Conservation (phyloP, 2,888 invertebrate species). For the Dryobota labecula region DNA sequence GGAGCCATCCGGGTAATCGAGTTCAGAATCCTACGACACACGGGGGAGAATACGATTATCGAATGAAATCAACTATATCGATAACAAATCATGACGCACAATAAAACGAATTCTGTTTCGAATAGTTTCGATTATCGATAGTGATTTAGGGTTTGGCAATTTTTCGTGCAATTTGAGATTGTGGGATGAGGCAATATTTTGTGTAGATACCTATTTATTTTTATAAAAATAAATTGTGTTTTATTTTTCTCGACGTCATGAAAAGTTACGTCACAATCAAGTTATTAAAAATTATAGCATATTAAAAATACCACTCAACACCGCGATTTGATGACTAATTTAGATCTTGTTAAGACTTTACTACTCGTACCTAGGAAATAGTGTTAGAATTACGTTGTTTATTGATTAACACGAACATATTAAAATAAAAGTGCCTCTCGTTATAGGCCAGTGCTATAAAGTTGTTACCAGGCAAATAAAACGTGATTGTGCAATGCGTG, state of each 20-base stretch:
- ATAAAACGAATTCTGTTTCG: conserved; percentile 56
- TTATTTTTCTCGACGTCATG: background rate
- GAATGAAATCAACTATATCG: conserved; percentile 56
- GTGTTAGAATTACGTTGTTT: conserved; percentile 30
- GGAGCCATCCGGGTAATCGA: conserved; percentile 58
- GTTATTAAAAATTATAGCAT: background rate
- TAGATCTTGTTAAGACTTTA: conserved; percentile 31
- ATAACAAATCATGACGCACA: conserved; percentile 60
- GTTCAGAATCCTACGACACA: conserved; percentile 50
- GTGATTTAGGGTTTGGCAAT: conserved; percentile 38
- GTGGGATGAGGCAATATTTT: background rate
- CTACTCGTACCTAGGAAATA: conserved; percentile 27
- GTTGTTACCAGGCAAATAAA: conserved; percentile 43
- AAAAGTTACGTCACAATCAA: background rate
- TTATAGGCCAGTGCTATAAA: conserved; percentile 38
- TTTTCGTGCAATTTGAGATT: conserved; percentile 40
- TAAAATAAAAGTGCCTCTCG: conserved; percentile 35
- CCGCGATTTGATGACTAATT: conserved; percentile 14
- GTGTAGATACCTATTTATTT: background rate
- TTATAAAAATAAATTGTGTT: background rate
- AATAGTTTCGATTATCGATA: conserved; percentile 56
- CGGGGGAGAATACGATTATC: conserved; percentile 56
- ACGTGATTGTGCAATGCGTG: conserved; percentile 41
- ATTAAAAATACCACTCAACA: background rate
- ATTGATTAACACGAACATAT: conserved; percentile 35